Base-by-base conservation (phyloP, 2,888 invertebrate species). In the Philopedon plagiatum region DNA sequence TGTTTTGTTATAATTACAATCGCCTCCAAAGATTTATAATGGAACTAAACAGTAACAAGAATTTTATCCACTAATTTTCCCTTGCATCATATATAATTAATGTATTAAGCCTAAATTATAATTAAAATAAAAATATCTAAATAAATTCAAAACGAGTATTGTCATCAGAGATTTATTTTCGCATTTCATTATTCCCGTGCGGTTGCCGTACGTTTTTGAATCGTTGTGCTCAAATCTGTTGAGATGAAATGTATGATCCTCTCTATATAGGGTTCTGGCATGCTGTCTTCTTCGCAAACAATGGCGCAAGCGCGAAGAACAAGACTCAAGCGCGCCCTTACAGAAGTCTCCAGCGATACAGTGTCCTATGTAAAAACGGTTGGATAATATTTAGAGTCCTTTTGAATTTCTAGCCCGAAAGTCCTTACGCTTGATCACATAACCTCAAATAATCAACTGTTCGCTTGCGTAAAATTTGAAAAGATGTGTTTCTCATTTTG, bases 301-400 rank as follows among this genome's bases (percentile, higher is more conserved):
- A 91, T 95, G 91, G 92, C 94, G 88, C 94, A 94, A 90, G 92
- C 92, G 85, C 92, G 95, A 85, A 91, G 94, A 83, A 91, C 93
- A 85, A 91, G 93, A 84, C 91, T 95, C 87, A 91, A 94, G 87
- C 91, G 95, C 85, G 95, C 95, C 85, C 93, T 94, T 89, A 95
- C 95, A 86, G 94, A 94, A 88, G 94, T 94, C 83, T 94, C 94
- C 86, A 92, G 93, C 86, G 94, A 94, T 89, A 93, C 93, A 83
- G 91, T 94, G 88, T 92, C 91, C 91, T 93, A 92, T 92, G 93
- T 93, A 88, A 93, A 92, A 92, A 93, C 93, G 94, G 94, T 94
- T 92, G 83, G 83, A 78, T 76, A 71, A 76, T 75, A 72, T 67
- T 78, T 80, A 80, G 79, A 81, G 77, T 80, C 80, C 77, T 78